Conservation (phyloP, 2,888 invertebrate genomes). For the Perizoma flavofasciatum region DNA sequence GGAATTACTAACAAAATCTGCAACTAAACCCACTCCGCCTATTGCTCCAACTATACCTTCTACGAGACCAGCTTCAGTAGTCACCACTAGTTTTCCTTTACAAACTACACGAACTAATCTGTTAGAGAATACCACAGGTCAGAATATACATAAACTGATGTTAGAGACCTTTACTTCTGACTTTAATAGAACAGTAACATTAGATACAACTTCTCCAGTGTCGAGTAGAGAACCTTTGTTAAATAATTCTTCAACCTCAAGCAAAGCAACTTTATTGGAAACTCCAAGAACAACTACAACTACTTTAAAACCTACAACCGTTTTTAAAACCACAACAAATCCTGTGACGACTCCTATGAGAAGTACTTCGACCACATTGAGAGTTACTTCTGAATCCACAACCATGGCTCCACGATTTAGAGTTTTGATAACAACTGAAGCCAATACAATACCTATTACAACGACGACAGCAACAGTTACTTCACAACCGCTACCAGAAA, state of each 20-base stretch:
- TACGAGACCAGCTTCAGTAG: constrained; percentile 37
- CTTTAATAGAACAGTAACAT: constrained; percentile 4
- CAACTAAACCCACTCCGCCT: constrained; percentile 53
- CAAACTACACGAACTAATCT: constrained; percentile 23
- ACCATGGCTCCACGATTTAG: not conserved
- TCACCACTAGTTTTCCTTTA: constrained; percentile 14
- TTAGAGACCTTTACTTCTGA: constrained; percentile 2
- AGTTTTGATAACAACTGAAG: constrained; percentile 1
- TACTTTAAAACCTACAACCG: constrained; percentile 18
- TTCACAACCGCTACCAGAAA: constrained; percentile 20
- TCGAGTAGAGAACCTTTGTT: constrained; percentile 10
- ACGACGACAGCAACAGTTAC: constrained; percentile 28
- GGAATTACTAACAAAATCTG: constrained; percentile 68
- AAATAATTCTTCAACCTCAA: constrained; percentile 4
- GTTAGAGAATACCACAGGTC: constrained; percentile 13
- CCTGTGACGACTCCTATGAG: not conserved
- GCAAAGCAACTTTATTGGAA: constrained; percentile 8
- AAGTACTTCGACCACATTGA: constrained; percentile 5
- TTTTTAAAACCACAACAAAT: constrained; percentile 4
- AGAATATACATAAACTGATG: constrained; percentile 5
- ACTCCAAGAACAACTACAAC: constrained; percentile 10
- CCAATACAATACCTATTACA: constrained; percentile 18
- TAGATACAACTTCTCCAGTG: constrained; percentile 2
- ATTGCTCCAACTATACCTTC: constrained; percentile 43
- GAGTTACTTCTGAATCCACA: not conserved